Base-by-base conservation (phyloP, 1,140 invertebrate species). In the Temnothorax curvispinosus region DNA sequence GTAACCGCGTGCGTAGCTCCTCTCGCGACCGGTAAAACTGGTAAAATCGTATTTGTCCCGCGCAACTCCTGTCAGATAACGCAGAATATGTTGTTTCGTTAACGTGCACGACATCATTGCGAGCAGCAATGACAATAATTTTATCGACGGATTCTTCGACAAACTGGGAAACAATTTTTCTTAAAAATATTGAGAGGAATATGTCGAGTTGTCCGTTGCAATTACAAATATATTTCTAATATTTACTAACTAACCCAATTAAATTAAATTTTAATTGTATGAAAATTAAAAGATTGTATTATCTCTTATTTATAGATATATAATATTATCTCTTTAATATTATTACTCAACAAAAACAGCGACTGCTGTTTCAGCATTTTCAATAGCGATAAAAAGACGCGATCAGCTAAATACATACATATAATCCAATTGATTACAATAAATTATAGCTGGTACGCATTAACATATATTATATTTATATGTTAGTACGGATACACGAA, bases 31-130 rank as follows among this genome's bases (percentile, higher is more conserved):
- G 38, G 15, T 62, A 47, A 60, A 74, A 60, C n/a, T 72, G 54
- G 15, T 44, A 27, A 75, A 58, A 75, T 27, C 35, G 11, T 50
- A 84, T 84, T 84, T 84, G 69, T 62, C 56, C 18, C 15, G 27
- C 3, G 18, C 44, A 27, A 58, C 64, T 44, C 13, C 44, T 32
- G 18, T 11, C 32, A 35, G 38, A 58, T 15, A 60, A 82, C 41
- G 35, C 18, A 6, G 18, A 35, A 72, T 32, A 15, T n/a, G 5
- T 21, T 38, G 15, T 35, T 47, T n/a, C 27, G 41, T 77, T 64
- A 64, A 64, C 21, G 7, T 44, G 32, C 41, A 21, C 27, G 18
- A 50, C 18, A 11, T 78, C n/a, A 21, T 21, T 27, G n/a, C 3
- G 9, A 47, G 3, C 9, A 21, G 11, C 32, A 67, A 58, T 13